Evolutionary conservation across 2,113 vertebrate genomes (phyloP).

Genomic region (Pithys albifrons): DNA sequence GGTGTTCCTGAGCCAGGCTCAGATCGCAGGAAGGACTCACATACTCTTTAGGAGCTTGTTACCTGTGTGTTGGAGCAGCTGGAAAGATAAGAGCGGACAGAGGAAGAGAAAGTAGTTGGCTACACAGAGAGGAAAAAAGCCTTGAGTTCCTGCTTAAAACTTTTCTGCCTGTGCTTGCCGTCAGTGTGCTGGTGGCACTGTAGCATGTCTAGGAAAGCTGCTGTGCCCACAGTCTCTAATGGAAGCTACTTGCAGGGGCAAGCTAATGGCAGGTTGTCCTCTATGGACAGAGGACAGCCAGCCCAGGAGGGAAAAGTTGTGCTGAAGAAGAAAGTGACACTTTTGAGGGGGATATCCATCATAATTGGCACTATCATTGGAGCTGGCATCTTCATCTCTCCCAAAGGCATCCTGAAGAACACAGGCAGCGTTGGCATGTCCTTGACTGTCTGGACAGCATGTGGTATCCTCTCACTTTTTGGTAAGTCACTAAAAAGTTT

Average conservation of each 20-base stretch:
- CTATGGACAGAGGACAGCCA: conserved; percentile 17
- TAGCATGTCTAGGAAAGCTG: conserved; percentile 80
- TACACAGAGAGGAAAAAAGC: background rate
- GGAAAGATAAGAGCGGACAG: background rate
- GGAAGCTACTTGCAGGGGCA: conserved; percentile 57
- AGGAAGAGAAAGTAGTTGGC: conserved; percentile 4
- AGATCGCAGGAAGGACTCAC: background rate
- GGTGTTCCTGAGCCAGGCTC: conserved; percentile 66
- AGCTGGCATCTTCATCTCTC: conserved; percentile 96
- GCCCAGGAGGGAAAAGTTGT: conserved; percentile 74
- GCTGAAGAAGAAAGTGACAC: conserved; percentile 91
- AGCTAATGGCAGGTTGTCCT: conserved; percentile 35
- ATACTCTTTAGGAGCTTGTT: background rate
- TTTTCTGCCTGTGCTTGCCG: background rate
- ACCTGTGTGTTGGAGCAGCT: conserved; percentile 43
- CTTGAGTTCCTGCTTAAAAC: conserved; percentile 47
- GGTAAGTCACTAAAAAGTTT: conserved; percentile 82
- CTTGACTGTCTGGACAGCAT: conserved; percentile 87
- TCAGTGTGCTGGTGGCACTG: conserved; percentile 2
- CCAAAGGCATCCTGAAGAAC: conserved; percentile 91
- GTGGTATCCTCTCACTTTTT: conserved; percentile 92
- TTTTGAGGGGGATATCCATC: conserved; percentile 91
- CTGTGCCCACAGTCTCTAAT: conserved; percentile 58
- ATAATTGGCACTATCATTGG: conserved; percentile 96
- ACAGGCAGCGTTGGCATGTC: conserved; percentile 94